Conservation (phyloP, 1,140 invertebrate genomes). For the Doryteuthis pealeii region DNA sequence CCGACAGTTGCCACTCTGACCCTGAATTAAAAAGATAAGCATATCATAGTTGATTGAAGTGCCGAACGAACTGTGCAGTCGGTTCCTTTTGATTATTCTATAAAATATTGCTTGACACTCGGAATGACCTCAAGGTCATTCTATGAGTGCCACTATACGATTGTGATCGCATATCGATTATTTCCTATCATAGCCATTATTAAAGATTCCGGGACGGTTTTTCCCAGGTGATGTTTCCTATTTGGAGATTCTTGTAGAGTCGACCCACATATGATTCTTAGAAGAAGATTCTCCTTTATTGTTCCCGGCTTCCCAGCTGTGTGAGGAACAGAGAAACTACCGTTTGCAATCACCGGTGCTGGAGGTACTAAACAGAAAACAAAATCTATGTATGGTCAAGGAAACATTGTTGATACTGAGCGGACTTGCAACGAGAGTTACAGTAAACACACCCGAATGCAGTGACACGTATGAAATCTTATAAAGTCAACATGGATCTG, state of each 20-base stretch:
- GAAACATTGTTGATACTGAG: constrained; percentile 50
- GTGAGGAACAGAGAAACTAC: background rate
- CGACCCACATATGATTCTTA: constrained; percentile 47
- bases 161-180: constrained; percentile 71
- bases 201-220: constrained; percentile 52
- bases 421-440: constrained; percentile 40
- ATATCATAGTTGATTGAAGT: constrained; percentile 57
- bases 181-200: constrained; percentile 60
- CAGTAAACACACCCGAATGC: constrained; percentile 48
- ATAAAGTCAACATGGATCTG: constrained; percentile 54
- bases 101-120: constrained; percentile 70
- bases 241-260: constrained; percentile 52
- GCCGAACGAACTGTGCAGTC: constrained; percentile 66
- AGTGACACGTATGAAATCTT: constrained; percentile 44
- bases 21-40: constrained; percentile 46
- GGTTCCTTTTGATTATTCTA: constrained; percentile 79
- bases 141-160: constrained; percentile 91
- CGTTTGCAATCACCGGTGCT: constrained; percentile 17
- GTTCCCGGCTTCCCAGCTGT: constrained; percentile 18
- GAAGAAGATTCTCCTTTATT: constrained; percentile 54
- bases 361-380: constrained; percentile 42
- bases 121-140: constrained; percentile 77
- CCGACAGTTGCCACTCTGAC: constrained; percentile 64
- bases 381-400: constrained; percentile 47
- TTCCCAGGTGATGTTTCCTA: constrained; percentile 52